Conservation (phyloP, 2,113 vertebrate species). For the Alosa alosa region DNA sequence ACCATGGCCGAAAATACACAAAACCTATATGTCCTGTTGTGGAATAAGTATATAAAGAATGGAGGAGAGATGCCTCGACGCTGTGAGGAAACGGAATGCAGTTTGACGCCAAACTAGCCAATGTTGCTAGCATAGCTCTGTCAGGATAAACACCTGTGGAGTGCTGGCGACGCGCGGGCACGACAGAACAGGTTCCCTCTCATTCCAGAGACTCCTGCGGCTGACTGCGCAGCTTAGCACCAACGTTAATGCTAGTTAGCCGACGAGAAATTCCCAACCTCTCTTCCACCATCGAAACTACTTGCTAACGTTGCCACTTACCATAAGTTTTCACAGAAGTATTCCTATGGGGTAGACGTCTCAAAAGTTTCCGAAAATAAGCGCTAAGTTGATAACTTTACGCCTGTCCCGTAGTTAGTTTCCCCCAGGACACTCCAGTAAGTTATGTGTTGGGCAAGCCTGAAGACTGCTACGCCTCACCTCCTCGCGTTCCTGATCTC, state of each 20-base stretch:
- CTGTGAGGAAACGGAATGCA: too few species aligned
- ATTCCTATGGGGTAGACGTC: background rate
- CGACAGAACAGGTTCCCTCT: constrained; percentile 49
- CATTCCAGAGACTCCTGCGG: constrained; percentile 32
- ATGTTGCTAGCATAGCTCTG: too few species aligned
- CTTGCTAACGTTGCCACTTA: constrained; percentile 14
- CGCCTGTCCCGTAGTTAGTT: background rate
- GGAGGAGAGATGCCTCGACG: too few species aligned
- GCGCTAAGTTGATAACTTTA: background rate
- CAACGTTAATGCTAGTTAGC: background rate
- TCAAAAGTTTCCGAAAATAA: background rate
- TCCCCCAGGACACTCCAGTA: too few species aligned
- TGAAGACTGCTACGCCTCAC: background rate
- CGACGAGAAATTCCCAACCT: background rate
- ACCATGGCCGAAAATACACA: too few species aligned
- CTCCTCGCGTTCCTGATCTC: background rate
- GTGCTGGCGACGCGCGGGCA: background rate
- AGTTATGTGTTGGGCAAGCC: background rate
- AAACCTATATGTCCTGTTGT: too few species aligned
- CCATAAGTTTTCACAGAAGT: constrained; percentile 27
- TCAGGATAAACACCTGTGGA: too few species aligned
- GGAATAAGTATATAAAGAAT: too few species aligned
- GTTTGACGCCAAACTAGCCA: too few species aligned
- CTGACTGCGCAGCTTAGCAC: background rate
- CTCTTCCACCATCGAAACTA: background rate